These are phyloP conservation scores for Neodiprion pinetum DNA, from an alignment of 1,140 invertebrate genomes.

Conservation along the genomic window DNA sequence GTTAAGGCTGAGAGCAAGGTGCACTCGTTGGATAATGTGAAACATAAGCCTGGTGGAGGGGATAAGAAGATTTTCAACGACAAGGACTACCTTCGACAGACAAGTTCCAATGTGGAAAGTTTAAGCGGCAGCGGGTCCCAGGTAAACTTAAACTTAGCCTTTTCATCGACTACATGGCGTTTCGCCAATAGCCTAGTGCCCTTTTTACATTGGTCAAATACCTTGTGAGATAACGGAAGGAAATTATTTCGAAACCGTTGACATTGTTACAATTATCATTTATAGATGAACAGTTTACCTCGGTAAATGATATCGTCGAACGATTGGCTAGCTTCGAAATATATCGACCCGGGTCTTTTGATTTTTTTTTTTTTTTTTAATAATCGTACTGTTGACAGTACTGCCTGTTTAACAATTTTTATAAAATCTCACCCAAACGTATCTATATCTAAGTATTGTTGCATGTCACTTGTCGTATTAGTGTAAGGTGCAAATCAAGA, in stretches of 20 bases:
- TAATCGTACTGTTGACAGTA: too few species aligned
- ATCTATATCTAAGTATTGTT: neutral
- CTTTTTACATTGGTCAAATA: neutral
- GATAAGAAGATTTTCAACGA: slow-evolving; percentile 94
- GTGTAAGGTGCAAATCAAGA: neutral
- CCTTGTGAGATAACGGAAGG: too few species aligned
- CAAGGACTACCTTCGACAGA: slow-evolving; percentile 90
- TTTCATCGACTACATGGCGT: neutral
- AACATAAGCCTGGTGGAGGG: slow-evolving; percentile 92
- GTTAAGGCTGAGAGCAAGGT: slow-evolving; percentile 87
- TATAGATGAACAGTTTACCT: too few species aligned
- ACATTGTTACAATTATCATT: too few species aligned
- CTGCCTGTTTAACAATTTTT: neutral
- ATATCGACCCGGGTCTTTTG: too few species aligned
- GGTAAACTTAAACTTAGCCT: slow-evolving; percentile 58
- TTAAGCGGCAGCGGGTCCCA: slow-evolving; percentile 70
- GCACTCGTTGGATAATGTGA: slow-evolving; percentile 92
- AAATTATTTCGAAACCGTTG: too few species aligned
- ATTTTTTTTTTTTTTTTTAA: too few species aligned
- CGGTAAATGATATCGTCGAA: too few species aligned
- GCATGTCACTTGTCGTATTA: neutral
- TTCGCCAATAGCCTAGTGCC: neutral
- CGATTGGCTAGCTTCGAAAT: too few species aligned
- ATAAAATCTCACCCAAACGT: too few species aligned
- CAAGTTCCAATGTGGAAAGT: slow-evolving; percentile 70